Percentiles rank a stretch among this genome's conserved stretches.
phyloP scores from a whole-genome alignment of 2,113 vertebrate species.

The Xiphorhynchus elegans region DNA sequence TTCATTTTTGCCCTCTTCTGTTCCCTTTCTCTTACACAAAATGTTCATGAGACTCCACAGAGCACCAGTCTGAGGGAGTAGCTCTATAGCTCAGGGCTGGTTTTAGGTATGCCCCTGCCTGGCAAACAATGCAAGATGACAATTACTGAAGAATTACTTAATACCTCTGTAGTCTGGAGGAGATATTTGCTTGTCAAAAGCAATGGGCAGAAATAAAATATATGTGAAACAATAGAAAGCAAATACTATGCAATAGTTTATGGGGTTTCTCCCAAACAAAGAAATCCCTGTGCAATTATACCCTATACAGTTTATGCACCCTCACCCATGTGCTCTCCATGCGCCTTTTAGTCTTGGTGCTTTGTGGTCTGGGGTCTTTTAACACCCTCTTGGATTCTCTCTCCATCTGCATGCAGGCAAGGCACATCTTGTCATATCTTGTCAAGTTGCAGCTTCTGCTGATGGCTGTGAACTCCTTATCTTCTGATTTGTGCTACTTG shows the following conservation, averaged over 20 bases:
- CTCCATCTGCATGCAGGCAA: not conserved
- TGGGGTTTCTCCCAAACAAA: not conserved
- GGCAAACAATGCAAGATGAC: rapidly evolving
- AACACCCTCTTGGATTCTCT: not conserved
- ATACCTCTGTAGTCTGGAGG: not conserved
- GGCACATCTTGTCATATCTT: not conserved
- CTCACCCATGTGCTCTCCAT: not conserved
- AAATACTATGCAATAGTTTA: not conserved
- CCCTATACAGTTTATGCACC: not conserved
- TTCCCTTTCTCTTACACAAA: not conserved
- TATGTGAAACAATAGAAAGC: not conserved
- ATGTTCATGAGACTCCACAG: not conserved
- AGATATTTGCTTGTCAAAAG: not conserved
- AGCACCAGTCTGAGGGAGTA: not conserved
- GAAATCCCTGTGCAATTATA: not conserved
- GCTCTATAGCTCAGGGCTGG: not conserved
- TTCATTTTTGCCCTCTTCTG: not conserved
- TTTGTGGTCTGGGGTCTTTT: not conserved
- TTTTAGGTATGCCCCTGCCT: not conserved
- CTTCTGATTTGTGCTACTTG: not conserved
- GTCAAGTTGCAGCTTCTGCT: not conserved
- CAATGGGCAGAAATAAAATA: not conserved
- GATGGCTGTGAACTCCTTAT: not conserved
- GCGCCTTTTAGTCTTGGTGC: rapidly evolving
- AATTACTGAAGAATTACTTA: not conserved